Conservation (phyloP, 92 coral and sea anemone genomes). For the Micromussa lordhowensis region DNA sequence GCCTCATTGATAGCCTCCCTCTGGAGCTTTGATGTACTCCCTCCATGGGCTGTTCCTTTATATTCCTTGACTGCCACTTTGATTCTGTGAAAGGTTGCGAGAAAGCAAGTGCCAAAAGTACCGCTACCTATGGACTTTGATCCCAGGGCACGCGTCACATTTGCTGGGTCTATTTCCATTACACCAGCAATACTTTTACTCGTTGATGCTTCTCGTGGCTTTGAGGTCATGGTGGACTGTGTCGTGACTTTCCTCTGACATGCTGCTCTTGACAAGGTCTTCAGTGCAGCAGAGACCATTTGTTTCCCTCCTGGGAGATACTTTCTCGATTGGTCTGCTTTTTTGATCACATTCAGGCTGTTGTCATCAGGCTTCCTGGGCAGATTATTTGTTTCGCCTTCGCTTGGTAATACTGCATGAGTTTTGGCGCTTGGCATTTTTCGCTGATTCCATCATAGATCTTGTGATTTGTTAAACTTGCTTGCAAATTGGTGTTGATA, state of each 20-base stretch:
- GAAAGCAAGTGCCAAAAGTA: no score
- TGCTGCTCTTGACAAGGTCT: neutral
- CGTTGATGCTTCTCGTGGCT: neutral
- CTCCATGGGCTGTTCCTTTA: neutral
- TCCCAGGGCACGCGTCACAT: conserved; percentile 27
- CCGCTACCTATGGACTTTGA: conserved; percentile 38
- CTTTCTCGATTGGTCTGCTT: conserved; percentile 5
- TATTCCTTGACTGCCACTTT: conserved; percentile 49
- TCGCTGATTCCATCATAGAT: no score
- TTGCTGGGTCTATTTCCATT: conserved; percentile 28
- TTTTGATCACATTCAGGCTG: neutral
- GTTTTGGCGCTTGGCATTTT: no score
- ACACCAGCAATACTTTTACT: neutral
- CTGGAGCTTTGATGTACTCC: no score
- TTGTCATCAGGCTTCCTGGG: neutral
- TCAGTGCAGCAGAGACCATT: conserved; percentile 35
- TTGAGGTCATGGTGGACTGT: neutral
- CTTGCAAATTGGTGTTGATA: no score
- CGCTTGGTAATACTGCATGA: neutral
- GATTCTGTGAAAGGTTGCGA: no score
- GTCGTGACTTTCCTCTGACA: no score
- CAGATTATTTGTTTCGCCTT: no score
- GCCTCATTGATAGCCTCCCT: no score
- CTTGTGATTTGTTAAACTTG: no score
- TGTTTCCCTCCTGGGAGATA: conserved; percentile 41